Conservation (phyloP, 1,140 invertebrate species). For the Saxidomus purpurata region DNA sequence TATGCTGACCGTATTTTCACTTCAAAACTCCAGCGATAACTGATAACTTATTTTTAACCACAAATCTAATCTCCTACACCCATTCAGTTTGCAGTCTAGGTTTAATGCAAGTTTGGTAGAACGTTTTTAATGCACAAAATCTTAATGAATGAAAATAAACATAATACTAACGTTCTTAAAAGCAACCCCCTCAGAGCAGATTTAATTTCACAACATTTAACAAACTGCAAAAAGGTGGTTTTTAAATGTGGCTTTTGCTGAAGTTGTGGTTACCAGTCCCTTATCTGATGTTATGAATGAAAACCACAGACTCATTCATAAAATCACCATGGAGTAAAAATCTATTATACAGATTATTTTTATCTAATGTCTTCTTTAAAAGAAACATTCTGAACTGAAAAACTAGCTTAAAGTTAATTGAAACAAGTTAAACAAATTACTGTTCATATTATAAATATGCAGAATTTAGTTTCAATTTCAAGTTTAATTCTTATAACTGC, state of each 20-base stretch:
- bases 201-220: neutral
- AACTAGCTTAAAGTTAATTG: no score
- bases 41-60: neutral
- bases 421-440: no score
- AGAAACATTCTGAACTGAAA: no score
- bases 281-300: constrained; percentile 18
- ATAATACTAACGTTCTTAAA: no score
- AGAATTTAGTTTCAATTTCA: no score
- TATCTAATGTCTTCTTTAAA: no score
- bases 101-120: no score
- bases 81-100: no score
- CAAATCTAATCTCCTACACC: neutral
- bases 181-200: neutral
- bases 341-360: neutral
- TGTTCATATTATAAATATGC: no score
- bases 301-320: constrained; percentile 33
- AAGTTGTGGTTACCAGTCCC: neutral
- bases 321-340: neutral
- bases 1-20: neutral
- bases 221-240: neutral
- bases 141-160: no score
- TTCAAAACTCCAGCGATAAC: neutral
- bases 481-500: no score
- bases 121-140: no score
- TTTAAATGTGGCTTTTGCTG: neutral